These are phyloP conservation scores for Agrilus cyanescens DNA, from an alignment of 2,888 invertebrate species.

Conservation along the genomic window DNA sequence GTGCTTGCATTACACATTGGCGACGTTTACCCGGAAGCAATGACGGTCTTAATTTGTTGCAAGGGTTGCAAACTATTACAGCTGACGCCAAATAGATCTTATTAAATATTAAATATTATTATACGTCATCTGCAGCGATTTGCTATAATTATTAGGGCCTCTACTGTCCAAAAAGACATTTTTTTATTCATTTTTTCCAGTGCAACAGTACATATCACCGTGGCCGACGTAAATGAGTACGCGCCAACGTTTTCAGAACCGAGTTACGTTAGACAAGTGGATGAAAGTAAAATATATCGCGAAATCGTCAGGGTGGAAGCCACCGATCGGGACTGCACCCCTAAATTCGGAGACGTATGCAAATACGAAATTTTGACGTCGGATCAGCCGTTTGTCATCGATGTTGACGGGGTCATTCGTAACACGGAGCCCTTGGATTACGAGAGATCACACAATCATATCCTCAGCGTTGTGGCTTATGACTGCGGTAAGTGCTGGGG, in stretches of 20 bases:
- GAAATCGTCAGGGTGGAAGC: slow-evolving; percentile 88
- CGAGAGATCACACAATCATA: slow-evolving; percentile 88
- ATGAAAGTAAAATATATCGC: slow-evolving; percentile 82
- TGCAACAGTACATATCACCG: slow-evolving; percentile 86
- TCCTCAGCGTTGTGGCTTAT: slow-evolving; percentile 90
- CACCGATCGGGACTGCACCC: slow-evolving; percentile 89
- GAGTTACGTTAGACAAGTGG: slow-evolving; percentile 80
- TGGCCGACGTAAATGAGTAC: slow-evolving; percentile 93
- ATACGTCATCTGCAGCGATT: too few relatives aligned
- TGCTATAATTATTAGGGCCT: too few relatives aligned
- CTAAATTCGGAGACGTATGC: slow-evolving; percentile 90
- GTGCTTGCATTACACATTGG: too few relatives aligned
- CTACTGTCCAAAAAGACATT: background rate
- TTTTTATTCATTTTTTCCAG: slow-evolving; percentile 43
- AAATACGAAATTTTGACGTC: slow-evolving; percentile 91
- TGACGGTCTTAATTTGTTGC: too few relatives aligned
- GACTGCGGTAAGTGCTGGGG: slow-evolving; percentile 66
- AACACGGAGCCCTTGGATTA: slow-evolving; percentile 91
- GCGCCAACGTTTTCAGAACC: slow-evolving; percentile 85
- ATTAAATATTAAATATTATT: too few relatives aligned
- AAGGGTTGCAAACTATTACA: too few relatives aligned
- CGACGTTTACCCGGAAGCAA: too few relatives aligned
- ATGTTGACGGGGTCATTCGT: slow-evolving; percentile 87
- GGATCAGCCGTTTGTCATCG: slow-evolving; percentile 83
- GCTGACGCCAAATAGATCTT: too few relatives aligned